Conservation (phyloP, 2,113 vertebrate species). For the Catharus bicknelli region DNA sequence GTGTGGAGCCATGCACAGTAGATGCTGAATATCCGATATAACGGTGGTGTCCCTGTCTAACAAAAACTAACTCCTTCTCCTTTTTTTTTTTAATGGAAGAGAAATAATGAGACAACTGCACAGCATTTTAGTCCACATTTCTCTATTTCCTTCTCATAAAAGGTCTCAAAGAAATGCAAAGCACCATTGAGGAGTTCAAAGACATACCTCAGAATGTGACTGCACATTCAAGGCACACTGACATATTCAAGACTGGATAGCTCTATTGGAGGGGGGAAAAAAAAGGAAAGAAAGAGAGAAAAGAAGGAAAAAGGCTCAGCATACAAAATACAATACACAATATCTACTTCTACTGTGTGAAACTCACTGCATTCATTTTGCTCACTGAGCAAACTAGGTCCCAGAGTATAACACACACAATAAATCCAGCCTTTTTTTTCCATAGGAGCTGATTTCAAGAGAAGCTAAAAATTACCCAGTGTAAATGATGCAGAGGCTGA, state of each 20-base stretch:
- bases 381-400: constrained; percentile 38
- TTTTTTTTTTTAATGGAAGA: background rate
- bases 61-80: constrained; percentile 1
- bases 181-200: constrained; percentile 61
- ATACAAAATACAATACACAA: constrained; percentile 28
- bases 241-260: constrained; percentile 46
- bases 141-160: constrained; percentile 55
- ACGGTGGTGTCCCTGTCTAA: constrained; percentile 13
- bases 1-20: background rate
- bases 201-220: constrained; percentile 46
- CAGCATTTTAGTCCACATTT: constrained; percentile 42
- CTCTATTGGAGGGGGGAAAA: constrained; percentile 8
- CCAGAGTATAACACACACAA: background rate
- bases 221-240: constrained; percentile 49
- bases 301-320: constrained; percentile 3
- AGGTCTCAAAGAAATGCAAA: constrained; percentile 66
- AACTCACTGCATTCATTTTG: constrained; percentile 51
- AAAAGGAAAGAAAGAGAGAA: background rate
- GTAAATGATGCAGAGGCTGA: constrained; percentile 57
- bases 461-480: constrained; percentile 56
- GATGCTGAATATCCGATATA: constrained; percentile 14
- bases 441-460: constrained; percentile 18
- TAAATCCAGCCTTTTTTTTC: constrained; percentile 25
- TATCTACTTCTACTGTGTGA: constrained; percentile 30
- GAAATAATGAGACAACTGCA: constrained; percentile 35